Evolutionary conservation across 2,797 vertebrate genomes (phyloP).

Genomic region (Streptopelia turtur): DNA sequence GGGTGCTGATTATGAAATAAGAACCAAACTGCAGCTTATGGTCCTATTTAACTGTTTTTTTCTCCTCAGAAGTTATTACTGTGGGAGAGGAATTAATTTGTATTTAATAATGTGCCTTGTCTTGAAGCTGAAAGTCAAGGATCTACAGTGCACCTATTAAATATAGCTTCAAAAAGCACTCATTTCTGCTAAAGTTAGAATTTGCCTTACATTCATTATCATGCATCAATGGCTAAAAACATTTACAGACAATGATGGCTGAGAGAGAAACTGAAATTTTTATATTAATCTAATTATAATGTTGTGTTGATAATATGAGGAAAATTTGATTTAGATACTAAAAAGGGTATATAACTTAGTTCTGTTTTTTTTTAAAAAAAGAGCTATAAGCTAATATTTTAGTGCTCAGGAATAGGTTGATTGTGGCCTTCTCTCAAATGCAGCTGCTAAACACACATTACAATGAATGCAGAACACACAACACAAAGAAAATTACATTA

Average conservation of each 20-base stretch:
- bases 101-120: background rate
- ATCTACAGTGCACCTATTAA: background rate
- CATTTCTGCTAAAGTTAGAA: constrained; percentile 2
- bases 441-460: background rate
- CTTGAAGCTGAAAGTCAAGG: background rate
- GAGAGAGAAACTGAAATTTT: background rate
- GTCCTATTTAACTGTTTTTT: background rate
- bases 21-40: background rate
- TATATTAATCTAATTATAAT: background rate
- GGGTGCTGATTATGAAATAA: background rate
- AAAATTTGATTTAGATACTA: background rate
- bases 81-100: background rate
- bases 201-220: background rate
- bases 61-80: background rate
- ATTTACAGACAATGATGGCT: background rate
- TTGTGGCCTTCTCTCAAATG: background rate
- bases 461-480: background rate
- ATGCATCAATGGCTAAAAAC: background rate
- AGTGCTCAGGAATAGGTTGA: background rate
- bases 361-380: background rate
- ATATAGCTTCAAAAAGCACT: background rate
- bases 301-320: background rate
- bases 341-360: background rate
- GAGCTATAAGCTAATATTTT: background rate
- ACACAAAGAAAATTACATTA: background rate